A percentile compares a stretch with the other conserved stretches of the same genome.
Evolutionary conservation across 2,888 invertebrate species (phyloP).

Genomic region (Ophonus ardosiacus): DNA sequence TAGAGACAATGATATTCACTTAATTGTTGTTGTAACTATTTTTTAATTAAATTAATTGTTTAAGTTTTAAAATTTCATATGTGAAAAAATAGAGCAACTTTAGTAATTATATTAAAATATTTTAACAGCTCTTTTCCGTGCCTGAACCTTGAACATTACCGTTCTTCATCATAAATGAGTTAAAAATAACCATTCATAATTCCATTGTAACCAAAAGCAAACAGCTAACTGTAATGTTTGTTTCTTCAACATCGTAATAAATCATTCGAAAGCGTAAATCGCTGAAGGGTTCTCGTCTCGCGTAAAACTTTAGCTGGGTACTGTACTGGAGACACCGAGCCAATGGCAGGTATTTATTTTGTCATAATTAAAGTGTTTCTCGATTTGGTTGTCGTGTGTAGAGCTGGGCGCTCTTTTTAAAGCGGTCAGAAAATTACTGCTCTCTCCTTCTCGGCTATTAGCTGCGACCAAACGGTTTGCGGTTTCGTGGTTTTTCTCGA

Average conservation of each 20-base stretch:
- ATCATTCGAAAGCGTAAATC: slow-evolving; percentile 32
- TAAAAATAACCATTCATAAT: not conserved
- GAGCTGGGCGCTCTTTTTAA: slow-evolving; percentile 31
- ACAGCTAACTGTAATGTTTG: slow-evolving; percentile 44
- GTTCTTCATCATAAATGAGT: not conserved
- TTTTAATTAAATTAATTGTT: no score
- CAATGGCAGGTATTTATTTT: slow-evolving; percentile 42
- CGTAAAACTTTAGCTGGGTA: slow-evolving; percentile 3
- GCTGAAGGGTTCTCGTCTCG: slow-evolving; percentile 24
- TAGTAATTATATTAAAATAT: no score
- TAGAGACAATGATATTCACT: no score
- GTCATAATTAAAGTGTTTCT: slow-evolving; percentile 53
- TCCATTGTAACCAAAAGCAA: slow-evolving; percentile 24
- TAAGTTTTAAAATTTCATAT: no score
- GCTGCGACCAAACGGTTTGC: slow-evolving; percentile 31
- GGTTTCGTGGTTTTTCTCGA: slow-evolving; percentile 58
- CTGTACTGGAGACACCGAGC: slow-evolving; percentile 18
- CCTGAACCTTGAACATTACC: not conserved
- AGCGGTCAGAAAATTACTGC: slow-evolving; percentile 48
- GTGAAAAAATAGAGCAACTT: no score
- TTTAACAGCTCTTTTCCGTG: not conserved
- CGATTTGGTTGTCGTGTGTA: slow-evolving; percentile 33
- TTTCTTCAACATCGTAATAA: slow-evolving; percentile 36
- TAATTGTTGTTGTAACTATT: no score
- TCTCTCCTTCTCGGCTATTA: slow-evolving; percentile 54